These are phyloP conservation scores for Lamellibrachia luymesi DNA, from an alignment of 1,140 invertebrate species.

Conservation along the genomic window DNA sequence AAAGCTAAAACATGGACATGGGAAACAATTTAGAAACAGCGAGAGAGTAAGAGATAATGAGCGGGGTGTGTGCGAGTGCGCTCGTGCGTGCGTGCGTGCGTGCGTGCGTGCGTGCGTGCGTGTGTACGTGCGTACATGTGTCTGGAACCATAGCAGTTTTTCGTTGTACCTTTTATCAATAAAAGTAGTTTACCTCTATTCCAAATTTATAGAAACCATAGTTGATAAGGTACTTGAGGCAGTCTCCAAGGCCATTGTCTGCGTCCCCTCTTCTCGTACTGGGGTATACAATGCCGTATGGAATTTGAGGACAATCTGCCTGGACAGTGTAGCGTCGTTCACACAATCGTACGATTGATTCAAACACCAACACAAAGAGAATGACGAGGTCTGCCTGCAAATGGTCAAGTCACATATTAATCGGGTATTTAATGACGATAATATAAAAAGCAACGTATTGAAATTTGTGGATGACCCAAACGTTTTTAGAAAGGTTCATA, in stretches of 20 bases:
- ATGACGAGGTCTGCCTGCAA: conserved; percentile 20
- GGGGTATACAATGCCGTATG: conserved; percentile 8
- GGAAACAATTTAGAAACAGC: background rate
- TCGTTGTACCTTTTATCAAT: background rate
- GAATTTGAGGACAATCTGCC: background rate
- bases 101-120: no score
- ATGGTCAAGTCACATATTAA: background rate
- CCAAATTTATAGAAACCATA: conserved; percentile 95
- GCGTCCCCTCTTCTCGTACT: conserved; percentile 8
- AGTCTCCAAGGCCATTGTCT: conserved; percentile 62
- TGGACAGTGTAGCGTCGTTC: conserved; percentile 21
- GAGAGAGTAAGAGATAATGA: no score
- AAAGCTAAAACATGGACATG: conserved; percentile 65
- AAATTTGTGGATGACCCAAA: no score
- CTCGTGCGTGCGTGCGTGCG: no score
- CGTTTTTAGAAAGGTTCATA: no score
- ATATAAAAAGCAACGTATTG: no score
- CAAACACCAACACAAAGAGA: conserved; percentile 18
- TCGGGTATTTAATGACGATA: background rate
- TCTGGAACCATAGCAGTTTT: background rate
- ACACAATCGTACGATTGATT: conserved; percentile 12
- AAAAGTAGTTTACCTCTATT: conserved; percentile 68
- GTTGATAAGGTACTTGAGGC: conserved; percentile 87
- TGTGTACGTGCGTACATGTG: background rate
- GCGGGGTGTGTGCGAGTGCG: no score